Conservation (phyloP, 2,888 invertebrate genomes). For the Seladonia tumulorum region DNA sequence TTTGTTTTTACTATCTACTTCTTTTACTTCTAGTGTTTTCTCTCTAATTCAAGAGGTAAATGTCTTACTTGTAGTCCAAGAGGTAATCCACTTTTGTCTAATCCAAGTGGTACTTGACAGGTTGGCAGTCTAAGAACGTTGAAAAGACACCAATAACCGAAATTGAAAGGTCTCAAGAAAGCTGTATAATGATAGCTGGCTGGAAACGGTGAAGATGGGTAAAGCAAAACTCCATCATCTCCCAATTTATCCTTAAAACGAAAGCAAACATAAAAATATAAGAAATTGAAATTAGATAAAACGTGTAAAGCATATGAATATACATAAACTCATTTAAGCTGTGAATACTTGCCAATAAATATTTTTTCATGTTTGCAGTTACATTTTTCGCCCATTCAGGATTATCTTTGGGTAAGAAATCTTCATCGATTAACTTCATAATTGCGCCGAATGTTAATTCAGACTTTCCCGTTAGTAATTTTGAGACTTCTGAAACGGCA, state of each 20-base stretch:
- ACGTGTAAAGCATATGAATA: background rate
- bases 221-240: conserved; percentile 92
- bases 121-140: conserved; percentile 93
- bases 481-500: conserved; percentile 81
- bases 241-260: conserved; percentile 88
- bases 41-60: background rate
- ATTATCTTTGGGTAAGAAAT: conserved; percentile 88
- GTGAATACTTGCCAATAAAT: conserved; percentile 86
- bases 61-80: conserved; percentile 89
- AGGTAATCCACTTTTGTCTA: conserved; percentile 89
- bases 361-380: conserved; percentile 86
- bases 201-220: conserved; percentile 91
- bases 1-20: background rate
- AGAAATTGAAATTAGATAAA: conserved; percentile 10
- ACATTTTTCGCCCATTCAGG: conserved; percentile 87
- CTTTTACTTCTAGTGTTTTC: background rate
- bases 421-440: conserved; percentile 88
- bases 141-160: conserved; percentile 93
- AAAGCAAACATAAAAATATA: background rate
- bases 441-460: conserved; percentile 89
- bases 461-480: conserved; percentile 86
- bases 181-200: conserved; percentile 94
- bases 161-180: conserved; percentile 92
- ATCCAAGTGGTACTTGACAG: conserved; percentile 93
- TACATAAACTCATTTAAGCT: background rate